A percentile compares a stretch with the other conserved stretches of the same genome.
Evolutionary conservation across 2,888 invertebrate species (phyloP).

Genomic region (Apocheima hispidaria): DNA sequence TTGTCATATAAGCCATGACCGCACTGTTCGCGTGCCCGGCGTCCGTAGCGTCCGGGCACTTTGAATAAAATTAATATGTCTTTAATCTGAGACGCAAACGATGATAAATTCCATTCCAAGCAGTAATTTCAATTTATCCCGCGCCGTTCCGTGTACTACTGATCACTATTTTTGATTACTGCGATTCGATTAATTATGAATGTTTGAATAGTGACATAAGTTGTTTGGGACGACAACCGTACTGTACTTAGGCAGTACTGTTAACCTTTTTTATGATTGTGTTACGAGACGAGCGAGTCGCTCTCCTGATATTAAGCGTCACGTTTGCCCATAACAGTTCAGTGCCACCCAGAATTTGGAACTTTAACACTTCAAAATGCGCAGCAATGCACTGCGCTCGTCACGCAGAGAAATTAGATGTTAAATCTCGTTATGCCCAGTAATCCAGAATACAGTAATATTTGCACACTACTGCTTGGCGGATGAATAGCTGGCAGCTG

Average conservation of each 20-base stretch:
- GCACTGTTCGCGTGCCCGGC: conserved; percentile 50
- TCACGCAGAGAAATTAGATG: too few species aligned
- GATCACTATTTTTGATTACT: conserved; percentile 41
- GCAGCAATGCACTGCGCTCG: too few species aligned
- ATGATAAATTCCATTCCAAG: conserved; percentile 55
- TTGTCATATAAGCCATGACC: conserved; percentile 45
- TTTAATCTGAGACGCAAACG: conserved; percentile 52
- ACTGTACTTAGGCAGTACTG: neutral
- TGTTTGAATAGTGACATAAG: conserved; percentile 6
- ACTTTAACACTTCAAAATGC: too few species aligned
- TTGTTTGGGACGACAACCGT: neutral
- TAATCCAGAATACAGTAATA: too few species aligned
- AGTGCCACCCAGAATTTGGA: too few species aligned
- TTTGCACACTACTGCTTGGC: too few species aligned
- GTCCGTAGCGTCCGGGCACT: conserved; percentile 51
- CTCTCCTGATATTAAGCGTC: too few species aligned
- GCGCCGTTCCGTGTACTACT: conserved; percentile 45
- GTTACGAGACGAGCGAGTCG: too few species aligned
- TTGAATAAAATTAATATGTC: conserved; percentile 61
- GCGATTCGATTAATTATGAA: conserved; percentile 23
- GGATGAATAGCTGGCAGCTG: too few species aligned
- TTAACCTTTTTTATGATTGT: too few species aligned
- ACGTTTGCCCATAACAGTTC: too few species aligned
- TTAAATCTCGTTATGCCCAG: too few species aligned
- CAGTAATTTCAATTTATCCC: conserved; percentile 58